Percentiles rank a stretch among this genome's conserved stretches.
Evolutionary conservation across 30 jellyfish, hydroid and myxozoan genomes (phyloP).

Genomic region (Catostylus mosaicus): DNA sequence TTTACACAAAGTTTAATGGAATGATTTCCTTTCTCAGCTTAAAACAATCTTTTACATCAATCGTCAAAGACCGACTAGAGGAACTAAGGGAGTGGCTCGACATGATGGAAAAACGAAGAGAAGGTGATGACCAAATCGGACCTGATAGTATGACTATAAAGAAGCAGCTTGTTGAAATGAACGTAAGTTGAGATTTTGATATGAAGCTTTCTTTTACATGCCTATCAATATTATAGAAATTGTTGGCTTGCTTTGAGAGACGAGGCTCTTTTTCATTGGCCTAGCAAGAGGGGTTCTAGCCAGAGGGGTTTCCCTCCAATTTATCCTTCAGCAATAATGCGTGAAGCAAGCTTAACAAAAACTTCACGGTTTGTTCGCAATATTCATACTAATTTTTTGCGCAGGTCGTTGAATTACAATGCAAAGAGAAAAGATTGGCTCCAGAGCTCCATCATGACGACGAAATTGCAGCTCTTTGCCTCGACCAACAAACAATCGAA

Average conservation of each 20-base stretch:
- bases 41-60: slow-evolving; percentile 22
- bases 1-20: too few species aligned
- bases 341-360: too few species aligned
- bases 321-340: too few species aligned
- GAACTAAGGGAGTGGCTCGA: slow-evolving; percentile 81
- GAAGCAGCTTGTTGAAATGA: slow-evolving; percentile 84
- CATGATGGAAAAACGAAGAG: slow-evolving; percentile 75
- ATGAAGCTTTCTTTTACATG: neutral
- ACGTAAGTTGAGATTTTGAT: slow-evolving; percentile 53
- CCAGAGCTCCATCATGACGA: slow-evolving; percentile 53
- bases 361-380: too few species aligned
- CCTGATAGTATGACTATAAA: slow-evolving; percentile 85
- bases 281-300: too few species aligned
- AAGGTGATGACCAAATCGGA: slow-evolving; percentile 71
- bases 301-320: too few species aligned
- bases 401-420: slow-evolving; percentile 76
- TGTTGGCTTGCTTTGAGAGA: too few species aligned
- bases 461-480: slow-evolving; percentile 41
- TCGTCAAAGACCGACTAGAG: slow-evolving; percentile 46
- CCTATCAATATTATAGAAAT: too few species aligned
- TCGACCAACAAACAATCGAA: slow-evolving; percentile 38
- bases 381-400: neutral
- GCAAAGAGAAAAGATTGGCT: slow-evolving; percentile 55
- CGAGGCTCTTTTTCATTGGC: too few species aligned
- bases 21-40: slow-evolving; percentile 59